A percentile compares a stretch with the other conserved stretches of the same genome.
Conservation (phyloP, 2,113 vertebrate species). For the Oncorhynchus clarkii region DNA sequence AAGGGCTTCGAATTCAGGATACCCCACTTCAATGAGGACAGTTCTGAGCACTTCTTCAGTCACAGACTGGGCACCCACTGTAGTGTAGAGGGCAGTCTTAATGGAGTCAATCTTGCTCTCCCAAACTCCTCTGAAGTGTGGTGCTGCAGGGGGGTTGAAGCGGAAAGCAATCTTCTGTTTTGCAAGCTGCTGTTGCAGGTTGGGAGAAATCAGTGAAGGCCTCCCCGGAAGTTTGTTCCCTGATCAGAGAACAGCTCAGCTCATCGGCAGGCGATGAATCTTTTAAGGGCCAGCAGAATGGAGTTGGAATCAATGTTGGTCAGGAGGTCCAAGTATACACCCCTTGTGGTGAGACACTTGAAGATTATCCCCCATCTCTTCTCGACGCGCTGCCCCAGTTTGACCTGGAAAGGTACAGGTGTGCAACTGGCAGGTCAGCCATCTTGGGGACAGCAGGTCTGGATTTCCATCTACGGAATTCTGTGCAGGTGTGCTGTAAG, state of each 20-base stretch:
- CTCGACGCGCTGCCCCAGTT: background rate
- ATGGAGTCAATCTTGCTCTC: background rate
- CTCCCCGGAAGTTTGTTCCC: too few relatives aligned
- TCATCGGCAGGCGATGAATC: too few relatives aligned
- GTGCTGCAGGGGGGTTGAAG: background rate
- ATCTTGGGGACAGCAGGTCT: slow-evolving; percentile 5
- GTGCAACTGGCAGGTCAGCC: slow-evolving; percentile 7
- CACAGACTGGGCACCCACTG: background rate
- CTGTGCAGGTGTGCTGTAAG: too few relatives aligned
- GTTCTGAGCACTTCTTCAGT: slow-evolving; percentile 6
- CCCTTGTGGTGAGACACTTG: background rate
- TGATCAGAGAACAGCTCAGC: too few relatives aligned
- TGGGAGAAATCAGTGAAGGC: too few relatives aligned
- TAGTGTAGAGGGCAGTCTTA: background rate
- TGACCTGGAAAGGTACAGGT: background rate
- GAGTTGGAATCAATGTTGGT: background rate
- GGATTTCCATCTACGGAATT: background rate
- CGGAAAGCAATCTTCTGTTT: background rate
- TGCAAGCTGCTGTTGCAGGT: background rate
- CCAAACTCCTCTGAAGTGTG: background rate
- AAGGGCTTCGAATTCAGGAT: slow-evolving; percentile 10
- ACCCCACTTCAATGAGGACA: background rate
- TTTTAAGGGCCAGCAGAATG: background rate
- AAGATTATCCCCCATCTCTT: too few relatives aligned
- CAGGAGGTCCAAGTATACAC: background rate